Evolutionary conservation across 2,888 invertebrate species (phyloP), one percentile per base, ranked within the genome.

Genomic region (Trichopoda pennipes): DNA sequence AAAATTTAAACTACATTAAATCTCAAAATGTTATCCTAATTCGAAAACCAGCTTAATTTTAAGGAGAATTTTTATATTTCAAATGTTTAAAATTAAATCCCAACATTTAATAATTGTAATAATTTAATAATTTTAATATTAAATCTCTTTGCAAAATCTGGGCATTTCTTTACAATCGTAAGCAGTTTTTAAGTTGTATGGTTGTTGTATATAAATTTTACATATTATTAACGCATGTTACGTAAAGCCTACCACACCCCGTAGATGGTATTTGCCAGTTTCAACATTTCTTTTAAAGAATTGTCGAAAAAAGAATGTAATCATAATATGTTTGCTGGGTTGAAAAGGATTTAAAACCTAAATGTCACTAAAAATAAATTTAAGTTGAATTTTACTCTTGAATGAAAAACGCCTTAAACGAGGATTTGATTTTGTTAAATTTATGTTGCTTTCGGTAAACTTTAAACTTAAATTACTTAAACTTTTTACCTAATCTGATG

Each of bases 401-500:
- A 38, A 38, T 12, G 14, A 44, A 44, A 14, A 16, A 14, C 1
- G 4, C 17, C 2, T 19, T 17, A 49, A 49, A 7, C n/a, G 16
- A 49, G 14, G 9, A 6, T 8, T 7, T 49, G 17, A 49, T 49
- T 49, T 49, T 49, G 9, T 12, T 38, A 66, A 64, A 78, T 78
- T 72, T 44, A 72, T 72, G 64, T 44, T 58, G 9, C 32, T 66
- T 21, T 21, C 66, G 72, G 72, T 72, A 72, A 78, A 72, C 77
- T 74, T 81, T 74, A 56, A 69, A 69, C 63, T 77, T 53, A 73
- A 73, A 69, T 77, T 73, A 53, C 55, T 53, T 76, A 77, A 47
- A 63, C 68, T 72, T 56, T 51, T 63, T 55, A 7, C 19, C 55
- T 49, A 75, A 44, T 58, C 42, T n/a, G 12, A 23, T 12, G 19